Conservation (phyloP, 2,888 invertebrate species). For the Omphaloscelis lunosa region DNA sequence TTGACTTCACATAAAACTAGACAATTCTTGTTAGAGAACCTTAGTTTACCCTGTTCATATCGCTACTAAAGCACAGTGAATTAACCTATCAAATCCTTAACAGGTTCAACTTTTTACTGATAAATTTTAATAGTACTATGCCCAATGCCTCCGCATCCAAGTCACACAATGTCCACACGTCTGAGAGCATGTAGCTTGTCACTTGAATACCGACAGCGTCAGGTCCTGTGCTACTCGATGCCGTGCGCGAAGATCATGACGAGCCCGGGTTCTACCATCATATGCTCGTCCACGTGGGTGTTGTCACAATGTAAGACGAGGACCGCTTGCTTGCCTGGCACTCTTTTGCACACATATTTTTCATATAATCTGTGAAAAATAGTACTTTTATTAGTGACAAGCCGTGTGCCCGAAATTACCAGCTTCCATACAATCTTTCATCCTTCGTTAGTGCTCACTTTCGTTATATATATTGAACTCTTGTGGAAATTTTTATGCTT, state of each 20-base stretch:
- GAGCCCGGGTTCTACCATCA: conserved; percentile 98
- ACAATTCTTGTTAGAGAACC: conserved; percentile 12
- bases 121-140: conserved; percentile 25
- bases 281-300: conserved; percentile 98
- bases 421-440: too few species aligned
- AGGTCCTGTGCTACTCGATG: conserved; percentile 92
- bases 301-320: conserved; percentile 98
- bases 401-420: too few species aligned
- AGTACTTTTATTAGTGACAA: background rate
- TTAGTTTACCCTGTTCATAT: conserved; percentile 48
- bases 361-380: conserved; percentile 93
- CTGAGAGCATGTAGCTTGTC: conserved; percentile 52
- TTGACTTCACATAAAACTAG: conserved; percentile 19
- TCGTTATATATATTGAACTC: too few species aligned
- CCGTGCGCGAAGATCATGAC: conserved; percentile 99
- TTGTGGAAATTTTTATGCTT: too few species aligned
- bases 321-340: conserved; percentile 99
- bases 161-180: conserved; percentile 54
- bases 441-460: too few species aligned
- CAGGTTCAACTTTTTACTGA: conserved; percentile 2
- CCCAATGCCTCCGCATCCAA: conserved; percentile 59
- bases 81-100: conserved; percentile 30
- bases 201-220: conserved; percentile 48
- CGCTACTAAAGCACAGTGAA: conserved; percentile 22
- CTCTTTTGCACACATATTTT: conserved; percentile 97